Evolutionary conservation across 2,797 vertebrate species (phyloP).

Genomic region (Lepilemur septentrionalis): DNA sequence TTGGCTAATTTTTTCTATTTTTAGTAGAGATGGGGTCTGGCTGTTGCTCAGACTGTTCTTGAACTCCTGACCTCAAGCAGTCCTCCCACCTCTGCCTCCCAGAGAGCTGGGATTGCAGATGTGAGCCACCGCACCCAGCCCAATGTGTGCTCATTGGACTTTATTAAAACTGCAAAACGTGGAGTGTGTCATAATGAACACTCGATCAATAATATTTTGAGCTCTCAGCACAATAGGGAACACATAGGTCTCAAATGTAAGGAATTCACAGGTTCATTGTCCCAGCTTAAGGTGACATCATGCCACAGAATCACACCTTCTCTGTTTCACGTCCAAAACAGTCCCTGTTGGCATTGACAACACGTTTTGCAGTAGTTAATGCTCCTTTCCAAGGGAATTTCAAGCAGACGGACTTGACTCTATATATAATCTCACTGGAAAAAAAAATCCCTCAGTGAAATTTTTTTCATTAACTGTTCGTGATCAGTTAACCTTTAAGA

Average conservation of each 20-base stretch:
- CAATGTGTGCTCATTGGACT: not conserved
- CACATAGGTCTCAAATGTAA: not conserved
- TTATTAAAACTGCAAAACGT: not conserved
- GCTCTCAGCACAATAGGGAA: not conserved
- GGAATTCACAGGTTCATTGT: not conserved
- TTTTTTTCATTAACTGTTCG: conserved; percentile 22
- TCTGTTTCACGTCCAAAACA: not conserved
- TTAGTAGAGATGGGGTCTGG: no score
- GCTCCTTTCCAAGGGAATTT: not conserved
- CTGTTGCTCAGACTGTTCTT: no score
- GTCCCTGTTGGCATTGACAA: not conserved
- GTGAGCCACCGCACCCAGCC: not conserved
- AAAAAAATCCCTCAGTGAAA: not conserved
- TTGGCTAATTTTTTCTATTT: no score
- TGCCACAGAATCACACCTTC: not conserved
- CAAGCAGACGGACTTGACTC: not conserved
- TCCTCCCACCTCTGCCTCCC: no score
- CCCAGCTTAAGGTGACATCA: not conserved
- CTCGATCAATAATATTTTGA: not conserved
- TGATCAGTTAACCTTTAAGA: conserved; percentile 9
- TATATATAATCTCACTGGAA: not conserved
- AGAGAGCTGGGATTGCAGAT: no score
- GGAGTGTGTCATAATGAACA: not conserved
- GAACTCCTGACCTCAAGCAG: no score
- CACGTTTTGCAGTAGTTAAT: not conserved